Base-by-base conservation (phyloP, 2,888 invertebrate genomes). In the Apodemia duryi region DNA sequence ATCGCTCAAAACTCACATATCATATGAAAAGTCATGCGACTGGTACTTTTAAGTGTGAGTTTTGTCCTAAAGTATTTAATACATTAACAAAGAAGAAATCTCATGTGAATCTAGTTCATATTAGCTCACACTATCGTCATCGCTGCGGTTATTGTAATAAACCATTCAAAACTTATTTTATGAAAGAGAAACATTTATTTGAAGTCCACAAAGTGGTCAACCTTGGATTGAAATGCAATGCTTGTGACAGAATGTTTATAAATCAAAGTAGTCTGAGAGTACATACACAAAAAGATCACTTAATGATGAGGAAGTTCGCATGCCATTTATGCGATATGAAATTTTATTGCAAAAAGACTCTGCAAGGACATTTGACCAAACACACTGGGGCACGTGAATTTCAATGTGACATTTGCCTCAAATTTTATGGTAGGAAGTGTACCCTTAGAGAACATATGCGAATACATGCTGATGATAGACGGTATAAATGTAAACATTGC, bases 41-140 rank as follows among this genome's bases (percentile, higher is more conserved):
- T 0, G 75, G 77, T 2, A 63, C 66, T 2, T 75, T 71, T 64
- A 69, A 71, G 49, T 77, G 77, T 52, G 64, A 70, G 0, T 62
- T 65, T 9, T 77, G 77, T 60, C 70, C 68, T 1, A 75, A 75
- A 60, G 63, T 72, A 0, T 76, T 73, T 38, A 54, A 68, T 6
- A 74, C 73, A 2, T 38, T 65, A 7, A 63, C 67, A 7, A 74
- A 74, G 49, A 71, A 67, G 54, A 69, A 71, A 10, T 68, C 70
- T 0, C 77, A 77, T 66, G 88, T 88, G 64, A 85, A 84, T 51
- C 81, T 83, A 1, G 87, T 91, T 1, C 92, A 88, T 57, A 75
- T 79, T 0, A 77, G 82, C 51, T 75, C 71, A 2, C 77, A 76
- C 11, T 68, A 73, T 67, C 61, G 81, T 7, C 81, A 80, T 68